Conservation (phyloP, 2,113 vertebrate genomes). For the mouse (Mus musculus) region DNA sequence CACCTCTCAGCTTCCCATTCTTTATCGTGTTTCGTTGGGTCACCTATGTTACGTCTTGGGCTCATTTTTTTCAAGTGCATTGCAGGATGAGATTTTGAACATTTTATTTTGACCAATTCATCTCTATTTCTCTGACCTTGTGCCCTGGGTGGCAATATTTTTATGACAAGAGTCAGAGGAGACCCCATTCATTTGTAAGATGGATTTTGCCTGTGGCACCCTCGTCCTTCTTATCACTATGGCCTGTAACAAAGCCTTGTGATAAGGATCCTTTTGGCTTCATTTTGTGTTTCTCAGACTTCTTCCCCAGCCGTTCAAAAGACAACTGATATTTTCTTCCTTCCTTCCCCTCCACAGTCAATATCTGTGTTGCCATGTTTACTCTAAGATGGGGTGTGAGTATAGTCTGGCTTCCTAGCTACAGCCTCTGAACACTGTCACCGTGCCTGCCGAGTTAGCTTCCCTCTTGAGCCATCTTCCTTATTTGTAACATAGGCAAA, state of each 20-base stretch:
- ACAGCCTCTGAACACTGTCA: not conserved
- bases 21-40: conserved; percentile 31
- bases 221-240: not conserved
- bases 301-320: conserved; percentile 11
- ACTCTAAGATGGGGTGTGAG: not conserved
- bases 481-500: not conserved
- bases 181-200: not conserved
- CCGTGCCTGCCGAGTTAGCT: not conserved
- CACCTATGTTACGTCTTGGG: conserved; percentile 9
- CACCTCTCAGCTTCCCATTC: conserved; percentile 31
- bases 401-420: too few relatives aligned
- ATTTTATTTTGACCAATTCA: not conserved
- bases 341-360: not conserved
- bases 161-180: not conserved
- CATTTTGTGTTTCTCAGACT: not conserved
- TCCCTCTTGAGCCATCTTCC: not conserved
- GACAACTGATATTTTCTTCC: not conserved
- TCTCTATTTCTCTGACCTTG: not conserved
- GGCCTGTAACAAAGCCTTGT: not conserved
- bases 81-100: conserved; percentile 14
- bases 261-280: not conserved
- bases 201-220: not conserved
- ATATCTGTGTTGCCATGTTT: not conserved
- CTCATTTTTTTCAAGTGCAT: conserved; percentile 42
- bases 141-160: not conserved